phyloP scores from a whole-genome alignment of 2,797 vertebrate genomes.

The Hipposideros larvatus region DNA sequence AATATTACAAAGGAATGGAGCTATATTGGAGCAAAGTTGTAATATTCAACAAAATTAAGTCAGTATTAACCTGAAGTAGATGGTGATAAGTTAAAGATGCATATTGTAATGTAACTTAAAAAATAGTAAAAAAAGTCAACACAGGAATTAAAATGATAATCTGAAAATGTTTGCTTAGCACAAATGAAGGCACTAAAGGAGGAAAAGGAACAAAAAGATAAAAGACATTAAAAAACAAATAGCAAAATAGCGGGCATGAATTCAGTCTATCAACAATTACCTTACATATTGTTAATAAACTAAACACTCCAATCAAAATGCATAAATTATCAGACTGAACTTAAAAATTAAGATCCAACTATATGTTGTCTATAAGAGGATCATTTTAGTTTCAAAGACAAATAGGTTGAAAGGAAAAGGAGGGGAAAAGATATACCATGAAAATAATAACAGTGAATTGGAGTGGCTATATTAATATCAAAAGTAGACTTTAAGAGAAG shows the following conservation, averaged over 20 bases:
- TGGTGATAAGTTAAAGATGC: not conserved
- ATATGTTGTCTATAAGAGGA: not conserved
- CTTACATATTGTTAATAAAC: not conserved
- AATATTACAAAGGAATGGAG: not conserved
- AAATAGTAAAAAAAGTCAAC: not conserved
- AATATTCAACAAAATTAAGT: slow-evolving; percentile 8
- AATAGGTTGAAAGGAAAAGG: not conserved
- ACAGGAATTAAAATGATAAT: not conserved
- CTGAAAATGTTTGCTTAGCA: not conserved
- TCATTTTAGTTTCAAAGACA: not conserved
- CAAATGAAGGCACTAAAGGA: not conserved
- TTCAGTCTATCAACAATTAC: not conserved
- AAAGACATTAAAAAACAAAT: not conserved
- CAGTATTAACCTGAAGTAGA: not conserved
- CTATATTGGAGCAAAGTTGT: not conserved
- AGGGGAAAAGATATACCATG: not conserved
- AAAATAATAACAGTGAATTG: not conserved
- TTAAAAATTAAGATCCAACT: not conserved
- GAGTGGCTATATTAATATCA: not conserved
- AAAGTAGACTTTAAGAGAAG: slow-evolving; percentile 17
- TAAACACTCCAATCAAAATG: not conserved
- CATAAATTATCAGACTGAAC: not conserved
- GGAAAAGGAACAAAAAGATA: not conserved
- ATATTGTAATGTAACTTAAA: not conserved
- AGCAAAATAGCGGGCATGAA: not conserved